A percentile compares a stretch with the other conserved stretches of the same genome.
phyloP scores from a whole-genome alignment of 2,888 invertebrate genomes.

The Thereva nobilitata region DNA sequence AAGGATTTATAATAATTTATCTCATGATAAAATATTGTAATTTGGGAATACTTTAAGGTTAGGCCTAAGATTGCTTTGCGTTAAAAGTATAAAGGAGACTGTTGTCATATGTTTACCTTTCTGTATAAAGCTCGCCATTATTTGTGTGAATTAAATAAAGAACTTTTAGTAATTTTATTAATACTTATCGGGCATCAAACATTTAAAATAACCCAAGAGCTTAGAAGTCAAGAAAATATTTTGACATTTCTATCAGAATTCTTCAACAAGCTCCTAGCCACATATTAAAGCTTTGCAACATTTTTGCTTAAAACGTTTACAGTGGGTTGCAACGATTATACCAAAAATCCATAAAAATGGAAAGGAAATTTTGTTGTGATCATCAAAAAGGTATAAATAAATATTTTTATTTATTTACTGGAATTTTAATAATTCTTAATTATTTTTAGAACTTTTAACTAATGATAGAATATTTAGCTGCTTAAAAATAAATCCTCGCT shows the following conservation, averaged over 20 bases:
- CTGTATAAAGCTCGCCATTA: constrained; percentile 29
- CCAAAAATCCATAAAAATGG: constrained; percentile 2
- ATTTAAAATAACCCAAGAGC: too few relatives aligned
- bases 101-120: constrained; percentile 30
- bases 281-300: too few relatives aligned
- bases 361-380: constrained; percentile 31
- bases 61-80: background rate
- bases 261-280: too few relatives aligned
- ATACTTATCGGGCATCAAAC: too few relatives aligned
- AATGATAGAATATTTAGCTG: constrained; percentile 1
- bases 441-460: constrained; percentile 19
- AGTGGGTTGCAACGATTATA: background rate
- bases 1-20: background rate
- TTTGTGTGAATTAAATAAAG: background rate
- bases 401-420: background rate
- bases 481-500: constrained; percentile 12
- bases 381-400: constrained; percentile 30
- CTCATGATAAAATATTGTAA: background rate
- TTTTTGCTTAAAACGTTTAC: background rate
- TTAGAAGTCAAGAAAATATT: too few relatives aligned
- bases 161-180: too few relatives aligned
- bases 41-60: constrained; percentile 33
- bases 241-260: too few relatives aligned
- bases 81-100: too few relatives aligned
- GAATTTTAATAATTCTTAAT: background rate